Base-by-base conservation (phyloP, 2,113 vertebrate genomes). In the Excalfactoria chinensis region DNA sequence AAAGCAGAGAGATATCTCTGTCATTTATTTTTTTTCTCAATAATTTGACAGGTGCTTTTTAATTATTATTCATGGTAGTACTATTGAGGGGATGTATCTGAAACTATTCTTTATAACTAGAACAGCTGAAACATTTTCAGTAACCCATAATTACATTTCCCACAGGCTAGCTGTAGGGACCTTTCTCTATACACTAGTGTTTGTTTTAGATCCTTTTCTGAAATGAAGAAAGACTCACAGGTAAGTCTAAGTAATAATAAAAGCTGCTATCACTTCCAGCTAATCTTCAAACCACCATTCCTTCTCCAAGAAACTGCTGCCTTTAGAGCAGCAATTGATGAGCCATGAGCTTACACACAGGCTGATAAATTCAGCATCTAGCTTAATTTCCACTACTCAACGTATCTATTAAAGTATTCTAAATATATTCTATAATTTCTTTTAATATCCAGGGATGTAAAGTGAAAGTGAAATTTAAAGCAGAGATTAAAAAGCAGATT, bases 111-210 rank as follows among this genome's bases (percentile, higher is more conserved):
- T 90, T 83, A 6, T 13, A 86, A 34, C n/a, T 66, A 66, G 49
- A 86, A 70, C 22, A 93, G 41, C 14, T 80, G 44, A 49, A 88
- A 90, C 73, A 62, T 44, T 88, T 79, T 88, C 79, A 88, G 58
- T 75, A 72, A 88, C 26, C 48, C 32, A 13, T 79, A 88, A 79
- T 84, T 88, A 62, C 9, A 23, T 62, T 86, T 88, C 80, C 68
- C 64, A 86, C n/a, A 77, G 76, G 80, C n/a, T 77, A 80, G 20
- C 72, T 80, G 44, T 84, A 86, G 55, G 60, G 64, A 80, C 30
- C 37, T 75, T 90, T 78, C 73, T 92, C n/a, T 53, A 49, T 53
- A 84, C 55, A 44, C 35, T 62, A 35, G 17, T 73, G 30, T 43
- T 88, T 30, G 12, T 9, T 77, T 90, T 67, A 84, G 84, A 84